Percentiles rank a stretch among this genome's conserved stretches.
Evolutionary conservation across 2,888 invertebrate genomes (phyloP).

Genomic region (Lasioglossum pauxillum): DNA sequence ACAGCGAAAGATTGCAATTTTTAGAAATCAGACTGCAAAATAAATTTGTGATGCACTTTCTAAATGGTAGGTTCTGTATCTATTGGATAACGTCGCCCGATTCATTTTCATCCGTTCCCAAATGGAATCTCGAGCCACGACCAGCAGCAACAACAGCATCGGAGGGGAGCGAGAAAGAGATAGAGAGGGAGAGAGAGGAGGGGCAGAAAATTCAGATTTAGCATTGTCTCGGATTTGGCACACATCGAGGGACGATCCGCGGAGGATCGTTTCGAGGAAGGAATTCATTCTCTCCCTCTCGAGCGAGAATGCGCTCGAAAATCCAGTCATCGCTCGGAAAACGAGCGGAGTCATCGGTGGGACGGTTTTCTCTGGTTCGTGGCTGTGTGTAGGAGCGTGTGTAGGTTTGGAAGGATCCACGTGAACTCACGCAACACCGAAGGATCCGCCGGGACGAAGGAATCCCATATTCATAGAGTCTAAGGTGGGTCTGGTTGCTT

Average conservation of each 20-base stretch:
- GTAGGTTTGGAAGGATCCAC: not conserved
- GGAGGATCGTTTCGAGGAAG: slow-evolving; percentile 3
- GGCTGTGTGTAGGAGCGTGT: not conserved
- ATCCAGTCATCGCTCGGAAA: slow-evolving; percentile 17
- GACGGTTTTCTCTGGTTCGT: not conserved
- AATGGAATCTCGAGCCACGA: not conserved
- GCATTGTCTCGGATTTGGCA: slow-evolving; percentile 6
- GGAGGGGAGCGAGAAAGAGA: not conserved
- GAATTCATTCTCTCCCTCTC: not conserved
- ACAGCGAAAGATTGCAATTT: not conserved
- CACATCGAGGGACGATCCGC: not conserved
- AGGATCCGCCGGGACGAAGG: slow-evolving; percentile 64
- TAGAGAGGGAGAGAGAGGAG: not conserved
- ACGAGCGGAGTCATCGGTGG: slow-evolving; percentile 14
- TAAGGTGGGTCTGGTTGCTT: slow-evolving; percentile 72
- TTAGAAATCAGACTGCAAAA: not conserved
- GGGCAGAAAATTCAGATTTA: not conserved
- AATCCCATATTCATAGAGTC: slow-evolving; percentile 74
- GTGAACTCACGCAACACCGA: slow-evolving; percentile 20
- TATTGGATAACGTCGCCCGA: not conserved
- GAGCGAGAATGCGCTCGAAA: not conserved
- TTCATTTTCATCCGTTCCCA: not conserved
- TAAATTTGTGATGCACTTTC: not conserved
- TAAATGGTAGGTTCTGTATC: not conserved
- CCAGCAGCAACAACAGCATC: not conserved